Conservation (phyloP, 2,797 vertebrate species). For the Tarsius wallacei region DNA sequence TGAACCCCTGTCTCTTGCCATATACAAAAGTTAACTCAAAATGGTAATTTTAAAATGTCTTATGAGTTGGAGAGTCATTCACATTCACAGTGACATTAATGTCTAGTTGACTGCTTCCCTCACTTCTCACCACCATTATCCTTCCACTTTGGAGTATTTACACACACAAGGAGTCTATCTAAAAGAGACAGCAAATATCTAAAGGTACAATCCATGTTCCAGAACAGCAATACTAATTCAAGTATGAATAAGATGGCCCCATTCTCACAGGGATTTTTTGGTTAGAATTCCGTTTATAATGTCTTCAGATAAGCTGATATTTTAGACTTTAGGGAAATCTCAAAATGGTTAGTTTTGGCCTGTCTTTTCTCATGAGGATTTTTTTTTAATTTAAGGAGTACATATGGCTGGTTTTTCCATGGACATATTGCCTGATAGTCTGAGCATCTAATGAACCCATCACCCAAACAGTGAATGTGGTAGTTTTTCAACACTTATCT, state of each 20-base stretch:
- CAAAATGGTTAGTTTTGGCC: background rate
- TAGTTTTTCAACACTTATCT: no score
- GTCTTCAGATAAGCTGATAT: slow-evolving; percentile 31
- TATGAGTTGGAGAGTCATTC: background rate
- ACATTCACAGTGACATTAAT: background rate
- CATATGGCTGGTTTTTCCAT: no score
- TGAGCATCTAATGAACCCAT: no score
- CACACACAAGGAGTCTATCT: background rate
- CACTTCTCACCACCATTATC: background rate
- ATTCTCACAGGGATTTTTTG: background rate
- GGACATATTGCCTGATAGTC: no score
- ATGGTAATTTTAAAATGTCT: background rate
- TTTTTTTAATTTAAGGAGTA: background rate
- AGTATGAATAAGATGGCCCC: background rate
- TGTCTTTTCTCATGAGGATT: background rate
- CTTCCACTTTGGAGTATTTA: background rate
- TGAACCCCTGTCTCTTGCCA: no score
- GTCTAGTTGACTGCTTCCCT: background rate
- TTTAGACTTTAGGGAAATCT: slow-evolving; percentile 26
- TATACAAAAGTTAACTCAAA: no score
- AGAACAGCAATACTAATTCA: background rate
- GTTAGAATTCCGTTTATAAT: background rate
- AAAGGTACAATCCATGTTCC: background rate
- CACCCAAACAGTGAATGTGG: no score
- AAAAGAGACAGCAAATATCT: background rate